Evolutionary conservation across 1,140 invertebrate genomes (phyloP), one percentile per base, ranked within the genome.

Genomic region (Drosophila busckii): DNA sequence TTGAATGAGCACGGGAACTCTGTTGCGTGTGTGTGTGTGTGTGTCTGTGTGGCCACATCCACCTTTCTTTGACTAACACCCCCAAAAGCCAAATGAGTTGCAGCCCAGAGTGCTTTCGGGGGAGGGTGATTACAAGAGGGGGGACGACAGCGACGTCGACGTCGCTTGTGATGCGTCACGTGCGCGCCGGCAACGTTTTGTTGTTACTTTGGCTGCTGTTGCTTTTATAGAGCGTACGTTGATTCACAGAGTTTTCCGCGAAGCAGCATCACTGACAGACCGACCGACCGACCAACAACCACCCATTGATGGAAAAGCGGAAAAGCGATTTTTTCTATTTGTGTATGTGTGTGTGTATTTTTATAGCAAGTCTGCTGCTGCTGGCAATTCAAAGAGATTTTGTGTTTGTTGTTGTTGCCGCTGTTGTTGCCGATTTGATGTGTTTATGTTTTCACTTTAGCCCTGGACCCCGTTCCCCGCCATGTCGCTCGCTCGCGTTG

Each of bases 251-350:
- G 82, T 80, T 82, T 80, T 80, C 73, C 73, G 73, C 73, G 73
- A 82, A 80, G 60, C 66, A 44, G 61, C 61, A 68, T 60, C 61
- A 45, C 32, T 59, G 46, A 63, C 46, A 63, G 26, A 20, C 16
- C 25, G 35, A 16, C 8, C 58, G 42, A 41, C 17, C 34, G 48
- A 42, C 37, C 8, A 29, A 34, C 26, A 70, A 53, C 48, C 49
- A 53, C 62, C 40, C 10, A 28, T 38, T 49, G 34, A 25, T 44
- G 34, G 42, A 45, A 56, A 54, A 48, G 73, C 60, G 67, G 73
- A 82, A 78, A 78, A 78, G 67, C 73, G 73, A 78, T 80, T 80
- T 80, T n/a, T 78, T 82, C 59, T 82, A 61, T 69, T 73, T 82
- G n/a, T n/a, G n/a, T n/a, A n/a, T n/a, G n/a, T n/a, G n/a, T n/a